Base-by-base conservation (phyloP, 2,113 vertebrate genomes). In the Pangasianodon gigas region DNA sequence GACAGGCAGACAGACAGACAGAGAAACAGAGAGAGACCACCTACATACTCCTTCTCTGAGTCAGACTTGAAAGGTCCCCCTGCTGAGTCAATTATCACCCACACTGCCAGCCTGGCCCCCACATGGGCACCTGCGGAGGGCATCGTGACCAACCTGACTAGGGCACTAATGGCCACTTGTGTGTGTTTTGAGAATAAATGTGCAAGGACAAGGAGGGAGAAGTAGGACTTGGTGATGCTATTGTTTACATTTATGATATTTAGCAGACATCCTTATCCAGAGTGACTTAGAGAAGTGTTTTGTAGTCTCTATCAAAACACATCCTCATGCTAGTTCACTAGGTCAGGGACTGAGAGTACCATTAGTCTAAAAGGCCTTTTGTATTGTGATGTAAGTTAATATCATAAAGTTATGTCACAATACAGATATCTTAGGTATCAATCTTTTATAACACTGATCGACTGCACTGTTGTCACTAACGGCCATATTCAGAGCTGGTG, bases 51-150 rank as follows among this genome's bases (percentile, higher is more conserved):
- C 48, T 91, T 82, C 65, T 89, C 81, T 87, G 52, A 89, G 62
- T 88, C 90, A 92, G 60, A 67, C 75, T 79, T 48, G 29, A 79
- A 56, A 75, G 37, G 60, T 74, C 87, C 82, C 37, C 77, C 56
- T 67, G 67, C 77, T 82, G 87, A 88, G 80, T 84, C 89, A 90
- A 89, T 91, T 91, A 90, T 90, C 91, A 86, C 87, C 85, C 32
- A 60, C 26, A 37, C 58, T 89, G 83, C 79, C 48, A 58, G 41
- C 80, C 91, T 84, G 56, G 84, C 75, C 81, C 46, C 84, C 58
- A 80, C 60, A 81, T 14, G 32, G 46, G 79, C 69, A 90, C 91
- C 89, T 89, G 89, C 87, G 79, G 89, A 71, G 87, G 86, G 67
- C 48, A 46, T 86, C 80, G 74, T 83, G 79, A 89, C 56, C 77